Evolutionary conservation across 1,140 invertebrate genomes (phyloP), one percentile per base, ranked within the genome.

Genomic region (Musca domestica): DNA sequence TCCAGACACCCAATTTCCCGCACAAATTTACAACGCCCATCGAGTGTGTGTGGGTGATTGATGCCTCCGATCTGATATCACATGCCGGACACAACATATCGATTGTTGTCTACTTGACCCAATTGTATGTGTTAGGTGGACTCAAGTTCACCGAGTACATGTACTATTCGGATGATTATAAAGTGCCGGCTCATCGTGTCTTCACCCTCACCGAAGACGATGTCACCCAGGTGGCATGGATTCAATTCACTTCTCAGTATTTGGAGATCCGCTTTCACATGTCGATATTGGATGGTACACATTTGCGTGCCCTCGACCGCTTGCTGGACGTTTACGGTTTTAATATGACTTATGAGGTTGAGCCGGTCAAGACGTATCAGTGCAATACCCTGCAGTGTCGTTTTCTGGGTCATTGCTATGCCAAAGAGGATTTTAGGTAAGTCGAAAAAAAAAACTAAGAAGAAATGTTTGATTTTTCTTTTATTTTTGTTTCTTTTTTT

Each of bases 271-370:
- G 92, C 51, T 88, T 97, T 74, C 84, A 85, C 4, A 83, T 94
- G 49, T 84, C 88, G 68, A 83, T 89, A 20, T 83, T 93, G 64
- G 91, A 92, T 72, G 93, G 93, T 5, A 90, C 92, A 47, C 93
- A 96, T 80, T 83, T 96, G 47, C 83, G 95, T 1, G 92, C 93
- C 0, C 81, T 94, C 48, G 88, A 93, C 71, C 87, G 90, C 63
- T 84, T 96, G 10, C 84, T 95, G 20, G 89, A 94, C 70, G 92
- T 95, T 2, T 95, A 91, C 76, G 95, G 94, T 7, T 95, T 97
- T 83, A 97, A 97, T 81, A 90, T 96, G 70, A 96, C 94, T 4
- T 96, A 95, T 78, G 92, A 94, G 76, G 89, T 95, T 70, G 77
- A 83, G 69, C 76, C 76, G 41, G 83, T 85, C 19, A 86, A 87